phyloP scores from a whole-genome alignment of 2,797 vertebrate species.

The Meda fulgida region DNA sequence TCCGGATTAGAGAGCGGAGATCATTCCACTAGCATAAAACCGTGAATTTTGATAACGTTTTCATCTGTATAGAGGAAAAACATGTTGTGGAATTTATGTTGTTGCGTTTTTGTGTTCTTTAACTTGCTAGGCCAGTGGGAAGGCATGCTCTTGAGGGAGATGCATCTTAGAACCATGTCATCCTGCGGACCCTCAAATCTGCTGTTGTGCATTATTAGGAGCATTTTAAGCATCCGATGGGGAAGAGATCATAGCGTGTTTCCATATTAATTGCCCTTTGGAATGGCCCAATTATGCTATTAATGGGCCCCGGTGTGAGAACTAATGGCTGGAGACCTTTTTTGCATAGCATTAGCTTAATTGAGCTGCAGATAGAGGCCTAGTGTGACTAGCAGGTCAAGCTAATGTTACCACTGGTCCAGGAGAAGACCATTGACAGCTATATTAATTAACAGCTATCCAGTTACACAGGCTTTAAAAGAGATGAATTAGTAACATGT shows the following conservation, averaged over 20 bases:
- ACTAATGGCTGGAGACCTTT: slow-evolving; percentile 89
- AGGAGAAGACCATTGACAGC: slow-evolving; percentile 88
- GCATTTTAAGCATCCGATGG: slow-evolving; percentile 43
- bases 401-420: slow-evolving; percentile 91
- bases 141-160: slow-evolving; percentile 13
- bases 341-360: slow-evolving; percentile 99
- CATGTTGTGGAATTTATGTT: too few species aligned
- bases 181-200: slow-evolving; percentile 21
- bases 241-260: slow-evolving; percentile 66
- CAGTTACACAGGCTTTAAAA: slow-evolving; percentile 87
- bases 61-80: too few species aligned
- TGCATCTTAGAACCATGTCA: neutral
- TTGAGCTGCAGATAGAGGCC: slow-evolving; percentile 84
- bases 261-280: slow-evolving; percentile 88
- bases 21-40: too few species aligned
- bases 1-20: too few species aligned
- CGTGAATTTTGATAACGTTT: too few species aligned
- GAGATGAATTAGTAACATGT: slow-evolving; percentile 81
- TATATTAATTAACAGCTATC: slow-evolving; percentile 96
- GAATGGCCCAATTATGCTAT: slow-evolving; percentile 95
- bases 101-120: neutral
- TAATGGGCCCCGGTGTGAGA: slow-evolving; percentile 85
- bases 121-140: neutral
- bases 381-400: slow-evolving; percentile 76
- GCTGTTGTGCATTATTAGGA: slow-evolving; percentile 31